Conservation (phyloP, 2,113 vertebrate species). For the Talpa occidentalis region DNA sequence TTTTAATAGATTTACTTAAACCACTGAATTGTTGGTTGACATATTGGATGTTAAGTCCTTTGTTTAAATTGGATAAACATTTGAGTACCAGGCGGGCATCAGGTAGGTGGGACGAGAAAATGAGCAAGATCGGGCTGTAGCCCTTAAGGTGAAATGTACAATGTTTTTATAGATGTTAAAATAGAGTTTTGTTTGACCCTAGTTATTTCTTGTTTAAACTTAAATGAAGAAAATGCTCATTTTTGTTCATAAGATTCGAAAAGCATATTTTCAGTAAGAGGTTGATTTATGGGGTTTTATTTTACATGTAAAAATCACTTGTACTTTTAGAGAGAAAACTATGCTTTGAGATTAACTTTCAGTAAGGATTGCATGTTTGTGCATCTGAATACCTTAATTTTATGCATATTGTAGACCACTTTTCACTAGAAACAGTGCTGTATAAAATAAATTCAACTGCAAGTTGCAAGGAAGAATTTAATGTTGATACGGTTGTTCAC, state of each 20-base stretch:
- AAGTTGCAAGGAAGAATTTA: not conserved
- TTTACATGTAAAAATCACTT: not conserved
- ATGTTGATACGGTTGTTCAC: not conserved
- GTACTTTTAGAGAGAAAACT: not conserved
- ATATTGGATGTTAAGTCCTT: not conserved
- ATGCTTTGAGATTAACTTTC: not conserved
- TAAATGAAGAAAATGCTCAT: not conserved
- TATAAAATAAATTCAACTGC: not conserved
- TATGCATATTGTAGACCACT: not conserved
- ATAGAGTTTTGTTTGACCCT: constrained; percentile 1
- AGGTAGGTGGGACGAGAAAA: not conserved
- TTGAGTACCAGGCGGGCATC: not conserved
- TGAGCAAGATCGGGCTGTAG: not conserved
- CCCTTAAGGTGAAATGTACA: not conserved
- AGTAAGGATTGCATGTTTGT: not conserved
- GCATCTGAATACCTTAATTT: not conserved
- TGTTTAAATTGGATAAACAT: not conserved
- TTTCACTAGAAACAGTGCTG: not conserved
- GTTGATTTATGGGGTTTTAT: too few species aligned
- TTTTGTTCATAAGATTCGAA: constrained; percentile 41
- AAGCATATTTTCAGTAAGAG: not conserved
- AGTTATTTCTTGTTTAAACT: constrained; percentile 18
- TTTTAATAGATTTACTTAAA: not conserved
- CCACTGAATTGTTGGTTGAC: not conserved
- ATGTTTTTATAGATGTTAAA: constrained; percentile 44